These are phyloP conservation scores for Hirtodrosophila trivittata DNA, from an alignment of 2,888 invertebrate genomes.

Conservation along the genomic window DNA sequence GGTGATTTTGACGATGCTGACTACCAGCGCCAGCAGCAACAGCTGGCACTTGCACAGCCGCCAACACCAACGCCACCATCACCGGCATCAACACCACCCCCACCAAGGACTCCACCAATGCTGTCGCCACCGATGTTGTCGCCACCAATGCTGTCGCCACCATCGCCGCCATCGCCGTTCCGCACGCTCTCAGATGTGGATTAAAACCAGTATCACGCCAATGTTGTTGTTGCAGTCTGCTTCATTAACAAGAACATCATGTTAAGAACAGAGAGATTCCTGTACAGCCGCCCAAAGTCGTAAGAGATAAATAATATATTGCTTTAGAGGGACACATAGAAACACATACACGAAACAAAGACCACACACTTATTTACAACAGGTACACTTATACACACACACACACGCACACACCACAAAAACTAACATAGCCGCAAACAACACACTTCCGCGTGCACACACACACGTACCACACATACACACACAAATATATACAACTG, in stretches of 20 bases:
- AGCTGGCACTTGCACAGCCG: background rate
- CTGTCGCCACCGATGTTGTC: background rate
- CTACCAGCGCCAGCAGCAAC: background rate
- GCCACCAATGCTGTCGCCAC: conserved; percentile 3
- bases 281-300: conserved; percentile 49
- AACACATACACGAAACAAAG: background rate
- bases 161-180: conserved; percentile 21
- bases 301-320: conserved; percentile 45
- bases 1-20: conserved; percentile 58
- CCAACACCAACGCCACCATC: conserved; percentile 1
- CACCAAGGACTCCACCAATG: background rate
- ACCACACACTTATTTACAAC: too few species aligned
- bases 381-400: conserved; percentile 9
- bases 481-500: conserved; percentile 39
- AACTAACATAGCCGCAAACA: background rate
- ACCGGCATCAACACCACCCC: conserved; percentile 18
- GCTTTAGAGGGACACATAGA: conserved; percentile 28
- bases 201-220: background rate
- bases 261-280: conserved; percentile 31
- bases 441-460: background rate
- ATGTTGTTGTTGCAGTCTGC: conserved; percentile 23
- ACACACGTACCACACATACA: conserved; percentile 8
- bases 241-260: conserved; percentile 26
- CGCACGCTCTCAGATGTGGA: conserved; percentile 1
- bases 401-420: conserved; percentile 11